These are phyloP conservation scores for Ophiothrix spiculata DNA, from an alignment of 35 echinoderm and acorn worm species.

Conservation along the genomic window DNA sequence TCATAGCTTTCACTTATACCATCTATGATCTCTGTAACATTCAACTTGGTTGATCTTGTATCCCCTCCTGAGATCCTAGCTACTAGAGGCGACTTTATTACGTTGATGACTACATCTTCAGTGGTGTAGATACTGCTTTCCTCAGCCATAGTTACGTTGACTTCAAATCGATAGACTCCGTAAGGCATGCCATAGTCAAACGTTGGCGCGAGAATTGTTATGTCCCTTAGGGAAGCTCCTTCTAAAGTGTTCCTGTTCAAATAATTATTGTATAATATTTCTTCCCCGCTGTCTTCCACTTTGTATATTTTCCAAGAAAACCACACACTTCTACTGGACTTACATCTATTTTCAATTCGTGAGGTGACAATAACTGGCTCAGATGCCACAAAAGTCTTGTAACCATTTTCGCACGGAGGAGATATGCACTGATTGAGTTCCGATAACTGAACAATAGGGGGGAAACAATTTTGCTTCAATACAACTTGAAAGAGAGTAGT, in stretches of 20 bases:
- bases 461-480: constrained; percentile 15
- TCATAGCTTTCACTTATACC: constrained; percentile 14
- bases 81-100: constrained; percentile 21
- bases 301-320: constrained; percentile 32
- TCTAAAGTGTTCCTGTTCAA: not conserved
- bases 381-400: constrained; percentile 23
- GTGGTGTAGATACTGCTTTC: constrained; percentile 9
- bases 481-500: constrained; percentile 12
- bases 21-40: constrained; percentile 24
- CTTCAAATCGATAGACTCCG: constrained; percentile 33
- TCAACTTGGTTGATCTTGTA: not conserved
- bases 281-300: not conserved
- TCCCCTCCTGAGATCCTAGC: constrained; percentile 32
- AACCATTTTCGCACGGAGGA: not conserved
- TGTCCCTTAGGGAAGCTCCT: constrained; percentile 2
- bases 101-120: constrained; percentile 1
- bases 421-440: constrained; percentile 24
- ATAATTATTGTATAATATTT: not conserved
- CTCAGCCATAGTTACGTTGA: constrained; percentile 42
- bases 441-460: constrained; percentile 2
- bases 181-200: no score
- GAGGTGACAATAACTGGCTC: constrained; percentile 5
- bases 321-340: constrained; percentile 14
- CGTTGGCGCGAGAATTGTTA: not conserved
- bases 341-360: constrained; percentile 22